A percentile compares a stretch with the other conserved stretches of the same genome.
These are phyloP conservation scores for Melanargia galathea DNA, from an alignment of 2,888 invertebrate genomes.

Conservation along the genomic window DNA sequence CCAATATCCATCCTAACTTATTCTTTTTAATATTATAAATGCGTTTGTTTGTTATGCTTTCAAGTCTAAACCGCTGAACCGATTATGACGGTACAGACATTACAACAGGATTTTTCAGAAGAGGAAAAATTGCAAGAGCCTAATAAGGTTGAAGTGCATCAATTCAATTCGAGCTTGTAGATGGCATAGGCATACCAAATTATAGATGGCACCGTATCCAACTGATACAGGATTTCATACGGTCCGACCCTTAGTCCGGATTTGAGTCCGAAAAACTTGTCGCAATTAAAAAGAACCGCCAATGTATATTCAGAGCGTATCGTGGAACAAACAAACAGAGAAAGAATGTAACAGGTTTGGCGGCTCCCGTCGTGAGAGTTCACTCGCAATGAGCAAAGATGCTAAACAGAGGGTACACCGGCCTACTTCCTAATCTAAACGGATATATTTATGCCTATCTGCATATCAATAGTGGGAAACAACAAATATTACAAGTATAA, in stretches of 20 bases:
- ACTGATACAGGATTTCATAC: not conserved
- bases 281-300: constrained; percentile 56
- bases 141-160: not conserved
- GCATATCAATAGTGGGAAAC: too few species aligned
- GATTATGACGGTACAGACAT: too few species aligned
- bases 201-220: too few species aligned
- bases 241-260: constrained; percentile 6
- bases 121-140: too few species aligned
- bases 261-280: constrained; percentile 45
- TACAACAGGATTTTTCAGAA: too few species aligned
- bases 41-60: too few species aligned
- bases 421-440: not conserved
- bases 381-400: constrained; percentile 49
- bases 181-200: too few species aligned
- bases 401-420: not conserved
- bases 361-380: constrained; percentile 58
- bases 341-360: constrained; percentile 58
- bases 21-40: too few species aligned
- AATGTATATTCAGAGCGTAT: constrained; percentile 55
- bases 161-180: too few species aligned
- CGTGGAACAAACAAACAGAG: constrained; percentile 40
- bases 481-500: too few species aligned
- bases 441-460: not conserved
- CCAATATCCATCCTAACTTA: too few species aligned
- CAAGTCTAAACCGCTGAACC: too few species aligned